These are phyloP conservation scores for Smittia sp. DNA, from an alignment of 2,888 invertebrate species.

Conservation along the genomic window DNA sequence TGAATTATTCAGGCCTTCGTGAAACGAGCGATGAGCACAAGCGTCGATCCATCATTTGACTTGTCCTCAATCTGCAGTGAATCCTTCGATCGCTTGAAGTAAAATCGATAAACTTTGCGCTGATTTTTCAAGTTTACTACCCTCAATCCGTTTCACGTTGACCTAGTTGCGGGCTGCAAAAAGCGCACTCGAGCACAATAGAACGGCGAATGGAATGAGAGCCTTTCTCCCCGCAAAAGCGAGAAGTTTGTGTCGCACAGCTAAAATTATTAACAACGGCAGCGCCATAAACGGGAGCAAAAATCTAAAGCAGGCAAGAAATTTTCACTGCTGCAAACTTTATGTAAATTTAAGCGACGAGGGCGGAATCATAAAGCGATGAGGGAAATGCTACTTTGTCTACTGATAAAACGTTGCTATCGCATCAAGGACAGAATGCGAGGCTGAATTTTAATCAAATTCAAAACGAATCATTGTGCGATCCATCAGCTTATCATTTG, in stretches of 20 bases:
- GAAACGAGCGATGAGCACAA: no score
- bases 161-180: conserved; percentile 12
- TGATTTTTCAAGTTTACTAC: conserved; percentile 27
- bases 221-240: not conserved
- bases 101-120: not conserved
- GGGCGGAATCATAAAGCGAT: not conserved
- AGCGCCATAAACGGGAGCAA: not conserved
- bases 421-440: not conserved
- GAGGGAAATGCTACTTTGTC: not conserved
- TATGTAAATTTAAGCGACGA: conserved; percentile 7
- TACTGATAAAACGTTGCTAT: not conserved
- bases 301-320: not conserved
- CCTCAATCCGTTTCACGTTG: conserved; percentile 17
- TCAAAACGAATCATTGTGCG: not conserved
- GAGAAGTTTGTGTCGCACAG: not conserved
- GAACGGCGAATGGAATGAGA: not conserved
- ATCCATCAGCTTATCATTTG: not conserved
- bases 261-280: not conserved
- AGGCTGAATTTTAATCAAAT: not conserved
- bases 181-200: not conserved
- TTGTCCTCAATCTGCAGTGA: no score
- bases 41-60: no score
- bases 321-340: not conserved
- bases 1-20: no score
- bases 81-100: no score